Conservation (phyloP, 2,888 invertebrate genomes). For the Leucania comma region DNA sequence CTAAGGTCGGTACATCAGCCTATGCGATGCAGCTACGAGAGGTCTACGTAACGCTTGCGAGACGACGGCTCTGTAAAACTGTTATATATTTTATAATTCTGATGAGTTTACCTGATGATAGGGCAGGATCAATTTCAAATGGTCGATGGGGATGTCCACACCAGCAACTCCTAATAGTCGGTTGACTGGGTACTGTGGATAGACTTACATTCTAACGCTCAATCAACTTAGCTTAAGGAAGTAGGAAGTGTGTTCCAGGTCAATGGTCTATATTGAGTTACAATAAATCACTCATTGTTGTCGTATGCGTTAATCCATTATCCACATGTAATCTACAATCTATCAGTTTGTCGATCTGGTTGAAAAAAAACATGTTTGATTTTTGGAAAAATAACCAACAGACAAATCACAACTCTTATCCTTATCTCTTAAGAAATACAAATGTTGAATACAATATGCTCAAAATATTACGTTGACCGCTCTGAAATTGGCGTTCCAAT, state of each 20-base stretch:
- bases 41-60: too few relatives aligned
- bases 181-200: slow-evolving; percentile 84
- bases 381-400: neutral
- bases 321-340: neutral
- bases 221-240: slow-evolving; percentile 2
- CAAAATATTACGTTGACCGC: too few relatives aligned
- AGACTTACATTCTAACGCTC: slow-evolving; percentile 15
- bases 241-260: neutral
- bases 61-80: too few relatives aligned
- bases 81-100: neutral
- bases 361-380: neutral
- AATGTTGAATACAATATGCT: neutral
- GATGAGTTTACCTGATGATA: slow-evolving; percentile 79
- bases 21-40: too few relatives aligned
- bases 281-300: slow-evolving; percentile 6
- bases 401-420: neutral
- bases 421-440: neutral
- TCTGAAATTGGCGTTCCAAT: too few relatives aligned
- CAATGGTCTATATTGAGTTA: slow-evolving; percentile 7
- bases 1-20: too few relatives aligned
- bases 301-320: neutral
- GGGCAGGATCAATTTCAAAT: slow-evolving; percentile 82
- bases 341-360: neutral
- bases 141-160: slow-evolving; percentile 86
- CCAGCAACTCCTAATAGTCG: slow-evolving; percentile 86